Percentiles rank a stretch among this genome's conserved stretches.
Conservation (phyloP, 2,888 invertebrate genomes). For the Pristionchus japonicus region DNA sequence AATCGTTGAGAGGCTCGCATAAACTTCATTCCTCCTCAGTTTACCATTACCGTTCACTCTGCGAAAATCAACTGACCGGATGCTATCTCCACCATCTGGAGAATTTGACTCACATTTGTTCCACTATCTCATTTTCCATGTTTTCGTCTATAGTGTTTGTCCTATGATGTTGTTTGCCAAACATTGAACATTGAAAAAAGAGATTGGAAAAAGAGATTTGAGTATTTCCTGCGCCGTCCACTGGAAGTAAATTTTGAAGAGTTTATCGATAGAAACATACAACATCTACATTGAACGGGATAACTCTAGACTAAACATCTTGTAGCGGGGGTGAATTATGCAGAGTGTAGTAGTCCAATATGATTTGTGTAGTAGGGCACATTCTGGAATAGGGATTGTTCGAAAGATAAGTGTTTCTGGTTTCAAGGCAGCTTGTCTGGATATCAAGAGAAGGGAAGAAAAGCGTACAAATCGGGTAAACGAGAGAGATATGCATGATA, state of each 20-base stretch:
- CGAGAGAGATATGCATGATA: conserved; percentile 28
- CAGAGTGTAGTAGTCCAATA: conserved; percentile 17
- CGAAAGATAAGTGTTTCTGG: background rate
- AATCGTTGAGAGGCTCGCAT: too few relatives aligned
- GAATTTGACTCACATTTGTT: background rate
- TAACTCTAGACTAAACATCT: background rate
- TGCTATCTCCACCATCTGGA: too few relatives aligned
- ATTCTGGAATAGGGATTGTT: background rate
- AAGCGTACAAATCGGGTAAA: background rate
- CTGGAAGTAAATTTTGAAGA: background rate
- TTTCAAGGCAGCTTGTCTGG: background rate
- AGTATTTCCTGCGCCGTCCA: background rate
- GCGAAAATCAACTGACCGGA: too few relatives aligned
- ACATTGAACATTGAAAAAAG: background rate
- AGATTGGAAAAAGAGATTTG: background rate
- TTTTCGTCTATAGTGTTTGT: background rate
- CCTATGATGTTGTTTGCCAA: background rate
- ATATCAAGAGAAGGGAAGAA: background rate
- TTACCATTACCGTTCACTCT: too few relatives aligned
- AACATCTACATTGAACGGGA: background rate
- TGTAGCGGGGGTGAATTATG: background rate
- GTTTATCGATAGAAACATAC: background rate
- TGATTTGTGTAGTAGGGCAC: conserved; percentile 36
- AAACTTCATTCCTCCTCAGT: too few relatives aligned
- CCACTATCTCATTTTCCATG: background rate